Base-by-base conservation (phyloP, 1,140 invertebrate species). In the Drosophila lacertosa region DNA sequence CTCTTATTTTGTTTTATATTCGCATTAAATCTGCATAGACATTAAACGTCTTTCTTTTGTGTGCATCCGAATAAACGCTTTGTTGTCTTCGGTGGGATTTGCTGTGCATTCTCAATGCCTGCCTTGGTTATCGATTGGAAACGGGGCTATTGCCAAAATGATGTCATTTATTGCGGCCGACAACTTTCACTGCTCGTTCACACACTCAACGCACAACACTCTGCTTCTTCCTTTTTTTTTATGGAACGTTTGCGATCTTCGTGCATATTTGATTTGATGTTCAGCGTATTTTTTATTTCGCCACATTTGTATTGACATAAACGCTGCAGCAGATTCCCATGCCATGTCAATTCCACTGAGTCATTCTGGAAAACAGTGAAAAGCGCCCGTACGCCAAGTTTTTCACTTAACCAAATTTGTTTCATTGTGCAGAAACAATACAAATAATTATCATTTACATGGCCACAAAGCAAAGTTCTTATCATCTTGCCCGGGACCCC, bases 151-250 rank as follows among this genome's bases (percentile, higher is more conserved):
- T 78, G 68, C 77, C 64, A 82, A 83, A 88, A 88, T 86, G 82
- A 86, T 86, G 82, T 86, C 82, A 86, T 82, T 86, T 78, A 86
- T 81, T 77, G 70, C 72, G 75, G 76, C 71, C 80, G 79, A 59
- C 57, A 78, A 86, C 82, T 86, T 86, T 86, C 82, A 86, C 82
- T 86, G 70, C 32, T 64, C 69, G 50, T 69, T 84, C 72, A 74
- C 64, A 67, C 63, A 66, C 65, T 51, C 47, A 40, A 65, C 48
- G 42, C 47, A 45, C 40, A 32, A 35, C 20, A 42, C 18, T 67
- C 39, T 50, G 37, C 32, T 37, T 4, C 48, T 37, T 37, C 18
- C 5, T 32, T 60, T 65, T 22, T 13, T 20, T 55, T 13, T 51
- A 10, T 42, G 54, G 33, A 29, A 33, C 29, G 32, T 24, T 18